phyloP scores from a whole-genome alignment of 1,140 invertebrate genomes.

The Phortica variegata region DNA sequence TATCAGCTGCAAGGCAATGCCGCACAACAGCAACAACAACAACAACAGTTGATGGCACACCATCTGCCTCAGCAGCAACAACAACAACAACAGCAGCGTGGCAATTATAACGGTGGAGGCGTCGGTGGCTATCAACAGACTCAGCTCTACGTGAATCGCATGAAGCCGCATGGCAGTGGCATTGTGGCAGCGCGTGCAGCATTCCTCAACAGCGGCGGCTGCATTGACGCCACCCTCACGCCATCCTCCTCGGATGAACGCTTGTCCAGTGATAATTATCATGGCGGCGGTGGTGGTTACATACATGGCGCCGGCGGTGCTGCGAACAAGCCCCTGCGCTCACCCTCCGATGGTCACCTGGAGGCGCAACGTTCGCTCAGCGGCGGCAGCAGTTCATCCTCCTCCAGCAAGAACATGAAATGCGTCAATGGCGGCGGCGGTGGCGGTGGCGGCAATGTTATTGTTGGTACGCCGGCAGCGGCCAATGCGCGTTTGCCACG shows the following conservation, averaged over 20 bases:
- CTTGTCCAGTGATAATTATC: conserved; percentile 49
- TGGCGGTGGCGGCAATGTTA: too few species aligned
- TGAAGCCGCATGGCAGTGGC: conserved; percentile 35
- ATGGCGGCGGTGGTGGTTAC: conserved; percentile 27
- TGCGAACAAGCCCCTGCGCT: conserved; percentile 6
- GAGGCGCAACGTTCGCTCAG: conserved; percentile 56
- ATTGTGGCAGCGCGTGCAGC: conserved; percentile 46
- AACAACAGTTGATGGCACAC: too few species aligned
- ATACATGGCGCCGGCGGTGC: conserved; percentile 13
- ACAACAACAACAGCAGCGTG: conserved; percentile 11
- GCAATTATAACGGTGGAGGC: not conserved
- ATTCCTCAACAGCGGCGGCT: conserved; percentile 39
- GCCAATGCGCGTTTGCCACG: conserved; percentile 29
- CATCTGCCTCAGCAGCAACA: conserved; percentile 7
- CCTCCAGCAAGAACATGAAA: conserved; percentile 33
- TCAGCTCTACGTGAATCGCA: conserved; percentile 18
- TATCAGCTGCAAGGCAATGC: conserved; percentile 67
- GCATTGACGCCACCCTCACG: conserved; percentile 41
- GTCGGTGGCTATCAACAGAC: conserved; percentile 5
- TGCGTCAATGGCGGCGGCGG: conserved; percentile 47
- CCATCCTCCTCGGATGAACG: conserved; percentile 55
- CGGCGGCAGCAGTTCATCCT: conserved; percentile 59
- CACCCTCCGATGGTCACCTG: conserved; percentile 26
- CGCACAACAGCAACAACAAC: conserved; percentile 8
- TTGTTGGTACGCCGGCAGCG: conserved; percentile 20